Evolutionary conservation across 2,888 invertebrate species (phyloP).

Genomic region (Chelonus formosanus): DNA sequence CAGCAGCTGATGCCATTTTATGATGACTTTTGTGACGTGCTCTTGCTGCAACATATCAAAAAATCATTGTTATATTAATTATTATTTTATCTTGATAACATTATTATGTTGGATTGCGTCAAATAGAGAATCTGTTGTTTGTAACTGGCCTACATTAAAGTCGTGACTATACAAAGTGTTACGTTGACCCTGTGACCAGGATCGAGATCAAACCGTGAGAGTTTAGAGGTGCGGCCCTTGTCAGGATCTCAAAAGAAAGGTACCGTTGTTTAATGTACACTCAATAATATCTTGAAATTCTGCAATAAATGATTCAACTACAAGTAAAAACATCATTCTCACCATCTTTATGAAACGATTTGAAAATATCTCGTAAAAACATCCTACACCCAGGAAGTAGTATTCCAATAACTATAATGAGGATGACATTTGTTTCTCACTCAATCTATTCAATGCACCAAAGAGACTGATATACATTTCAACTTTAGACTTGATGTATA

Average conservation of each 20-base stretch:
- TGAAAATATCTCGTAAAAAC: slow-evolving; percentile 2
- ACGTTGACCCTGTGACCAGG: slow-evolving; percentile 24
- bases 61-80: too few relatives aligned
- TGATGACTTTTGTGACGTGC: background rate
- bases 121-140: too few relatives aligned
- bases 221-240: slow-evolving; percentile 25
- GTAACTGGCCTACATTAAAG: slow-evolving; percentile 12
- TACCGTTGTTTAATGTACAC: slow-evolving; percentile 13
- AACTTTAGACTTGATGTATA: too few relatives aligned
- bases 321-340: background rate
- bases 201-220: slow-evolving; percentile 13
- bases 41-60: too few relatives aligned
- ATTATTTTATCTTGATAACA: too few relatives aligned
- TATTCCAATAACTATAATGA: too few relatives aligned
- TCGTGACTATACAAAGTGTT: slow-evolving; percentile 23
- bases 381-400: background rate
- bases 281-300: background rate
- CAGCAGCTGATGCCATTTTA: slow-evolving; percentile 48
- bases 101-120: too few relatives aligned
- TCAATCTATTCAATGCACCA: slow-evolving; percentile 2
- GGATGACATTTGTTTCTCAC: background rate
- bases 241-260: slow-evolving; percentile 1
- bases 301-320: too few relatives aligned
- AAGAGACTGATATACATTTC: background rate
- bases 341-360: background rate